Evolutionary conservation across 2,797 vertebrate species (phyloP).

Genomic region (Bovichtus variegatus): DNA sequence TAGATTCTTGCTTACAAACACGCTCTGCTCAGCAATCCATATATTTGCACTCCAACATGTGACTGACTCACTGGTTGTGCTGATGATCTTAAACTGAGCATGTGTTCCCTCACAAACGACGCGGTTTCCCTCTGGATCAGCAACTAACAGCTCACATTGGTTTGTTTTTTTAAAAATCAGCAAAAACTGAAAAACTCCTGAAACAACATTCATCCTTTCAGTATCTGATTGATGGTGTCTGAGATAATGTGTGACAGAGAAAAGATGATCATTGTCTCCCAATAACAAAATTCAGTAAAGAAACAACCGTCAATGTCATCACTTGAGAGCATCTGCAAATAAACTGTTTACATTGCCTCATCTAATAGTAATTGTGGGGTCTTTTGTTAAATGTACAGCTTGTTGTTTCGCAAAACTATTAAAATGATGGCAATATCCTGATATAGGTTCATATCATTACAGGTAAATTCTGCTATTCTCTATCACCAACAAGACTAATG

Average conservation of each 20-base stretch:
- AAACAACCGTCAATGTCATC: neutral
- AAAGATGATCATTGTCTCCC: neutral
- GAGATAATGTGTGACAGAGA: neutral
- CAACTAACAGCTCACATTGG: neutral
- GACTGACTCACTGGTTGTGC: slow-evolving; percentile 9
- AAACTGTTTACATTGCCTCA: neutral
- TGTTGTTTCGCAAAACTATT: neutral
- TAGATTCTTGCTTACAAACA: slow-evolving; percentile 28
- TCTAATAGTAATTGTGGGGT: neutral
- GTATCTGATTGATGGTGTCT: neutral
- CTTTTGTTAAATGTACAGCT: neutral
- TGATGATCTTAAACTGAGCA: slow-evolving; percentile 10
- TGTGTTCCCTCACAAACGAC: slow-evolving; percentile 3
- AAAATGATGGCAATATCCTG: neutral
- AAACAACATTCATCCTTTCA: neutral
- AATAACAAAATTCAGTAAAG: neutral
- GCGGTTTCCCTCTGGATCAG: neutral
- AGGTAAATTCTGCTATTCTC: neutral
- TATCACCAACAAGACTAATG: too few species aligned
- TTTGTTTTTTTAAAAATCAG: neutral
- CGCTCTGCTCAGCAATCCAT: slow-evolving; percentile 21
- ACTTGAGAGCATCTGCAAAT: neutral
- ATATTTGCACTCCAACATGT: slow-evolving; percentile 12
- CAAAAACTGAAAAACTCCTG: neutral
- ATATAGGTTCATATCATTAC: neutral